Conservation (phyloP, 2,888 invertebrate species). For the Thymelicus acteon region DNA sequence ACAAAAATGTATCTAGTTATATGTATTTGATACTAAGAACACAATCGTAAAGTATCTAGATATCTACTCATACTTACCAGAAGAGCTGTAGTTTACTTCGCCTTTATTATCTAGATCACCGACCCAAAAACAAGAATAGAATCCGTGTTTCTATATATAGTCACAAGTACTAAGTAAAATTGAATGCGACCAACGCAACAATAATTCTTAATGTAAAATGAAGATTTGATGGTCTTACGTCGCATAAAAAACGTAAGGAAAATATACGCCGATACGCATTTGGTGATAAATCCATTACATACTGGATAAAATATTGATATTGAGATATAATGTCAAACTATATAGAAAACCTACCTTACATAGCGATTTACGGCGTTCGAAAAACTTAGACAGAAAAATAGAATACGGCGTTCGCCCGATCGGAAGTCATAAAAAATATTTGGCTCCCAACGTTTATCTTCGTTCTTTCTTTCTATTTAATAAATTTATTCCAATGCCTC, state of each 20-base stretch:
- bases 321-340: conserved; percentile 14
- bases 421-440: conserved; percentile 38
- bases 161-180: conserved; percentile 2
- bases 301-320: conserved; percentile 28
- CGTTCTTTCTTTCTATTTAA: conserved; percentile 35
- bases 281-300: conserved; percentile 34
- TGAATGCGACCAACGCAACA: background rate
- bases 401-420: conserved; percentile 33
- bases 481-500: conserved; percentile 35
- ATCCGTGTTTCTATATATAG: background rate
- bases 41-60: too few relatives aligned
- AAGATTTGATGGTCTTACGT: conserved; percentile 19
- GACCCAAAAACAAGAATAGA: background rate
- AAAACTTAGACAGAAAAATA: conserved; percentile 36
- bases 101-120: background rate
- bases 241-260: conserved; percentile 11
- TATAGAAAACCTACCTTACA: conserved; percentile 25
- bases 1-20: too few relatives aligned
- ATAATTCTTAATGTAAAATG: conserved; percentile 19
- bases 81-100: background rate
- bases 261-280: conserved; percentile 16
- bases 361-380: conserved; percentile 31
- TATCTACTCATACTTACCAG: too few relatives aligned
- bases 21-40: too few relatives aligned
- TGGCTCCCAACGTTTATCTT: conserved; percentile 31